Conservation (phyloP, 1,140 invertebrate species). For the Chironomus tepperi region DNA sequence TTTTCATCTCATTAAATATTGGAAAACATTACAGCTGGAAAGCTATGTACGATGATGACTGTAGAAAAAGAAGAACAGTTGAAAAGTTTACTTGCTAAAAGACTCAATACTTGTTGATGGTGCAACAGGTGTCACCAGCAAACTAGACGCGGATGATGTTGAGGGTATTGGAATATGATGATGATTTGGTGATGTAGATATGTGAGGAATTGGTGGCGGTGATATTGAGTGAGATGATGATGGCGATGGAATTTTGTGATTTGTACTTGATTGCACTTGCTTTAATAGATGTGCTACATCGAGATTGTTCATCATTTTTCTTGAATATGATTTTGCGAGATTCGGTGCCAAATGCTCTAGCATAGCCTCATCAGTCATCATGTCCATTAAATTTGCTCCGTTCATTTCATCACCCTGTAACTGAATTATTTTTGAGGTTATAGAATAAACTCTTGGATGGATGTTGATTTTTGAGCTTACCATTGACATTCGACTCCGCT, state of each 20-base stretch:
- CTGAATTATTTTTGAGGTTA: not conserved
- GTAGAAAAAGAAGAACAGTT: not conserved
- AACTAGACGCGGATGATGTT: not conserved
- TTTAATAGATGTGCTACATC: conserved; percentile 11
- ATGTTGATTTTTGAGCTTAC: not conserved
- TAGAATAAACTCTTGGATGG: not conserved
- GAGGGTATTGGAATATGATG: not conserved
- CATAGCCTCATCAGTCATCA: conserved; percentile 14
- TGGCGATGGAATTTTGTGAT: not conserved
- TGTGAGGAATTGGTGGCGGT: not conserved
- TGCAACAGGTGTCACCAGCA: not conserved
- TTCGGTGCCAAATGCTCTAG: conserved; percentile 1
- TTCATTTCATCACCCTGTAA: not conserved
- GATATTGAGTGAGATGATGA: not conserved
- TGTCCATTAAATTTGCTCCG: conserved; percentile 10
- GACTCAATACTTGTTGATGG: conserved; percentile 9
- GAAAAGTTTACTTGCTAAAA: not conserved
- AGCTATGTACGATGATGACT: not conserved
- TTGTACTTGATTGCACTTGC: conserved; percentile 5
- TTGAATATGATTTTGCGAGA: not conserved
- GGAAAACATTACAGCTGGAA: not conserved
- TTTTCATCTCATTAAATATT: conserved; percentile 3
- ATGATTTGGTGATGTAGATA: not conserved
- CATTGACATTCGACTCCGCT: not conserved
- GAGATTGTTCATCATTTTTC: conserved; percentile 20